phyloP scores from a whole-genome alignment of 2,888 invertebrate genomes.

The Cristatella mucedo region DNA sequence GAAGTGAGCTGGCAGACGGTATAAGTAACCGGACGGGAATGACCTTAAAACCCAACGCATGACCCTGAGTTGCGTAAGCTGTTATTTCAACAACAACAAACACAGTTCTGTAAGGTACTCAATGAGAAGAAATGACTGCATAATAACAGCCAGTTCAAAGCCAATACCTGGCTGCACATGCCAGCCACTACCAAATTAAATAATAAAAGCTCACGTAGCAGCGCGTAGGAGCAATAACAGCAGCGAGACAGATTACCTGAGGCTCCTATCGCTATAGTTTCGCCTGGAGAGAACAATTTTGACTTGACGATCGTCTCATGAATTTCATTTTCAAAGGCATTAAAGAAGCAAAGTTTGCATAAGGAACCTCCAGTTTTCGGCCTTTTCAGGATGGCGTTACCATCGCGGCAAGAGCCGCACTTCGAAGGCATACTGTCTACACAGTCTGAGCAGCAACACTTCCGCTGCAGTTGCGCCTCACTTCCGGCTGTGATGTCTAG shows the following conservation, averaged over 20 bases:
- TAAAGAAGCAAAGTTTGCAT: constrained; percentile 84
- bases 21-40: no score
- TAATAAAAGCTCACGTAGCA: neutral
- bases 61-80: no score
- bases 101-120: no score
- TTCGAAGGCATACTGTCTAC: constrained; percentile 13
- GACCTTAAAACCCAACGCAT: no score
- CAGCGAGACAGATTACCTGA: constrained; percentile 29
- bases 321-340: constrained; percentile 82
- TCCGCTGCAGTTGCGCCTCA: no score
- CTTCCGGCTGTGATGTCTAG: no score
- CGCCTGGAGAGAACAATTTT: constrained; percentile 62
- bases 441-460: no score
- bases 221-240: neutral
- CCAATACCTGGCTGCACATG: neutral
- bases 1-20: no score
- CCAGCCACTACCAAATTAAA: neutral
- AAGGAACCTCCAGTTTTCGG: constrained; percentile 56
- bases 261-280: constrained; percentile 79
- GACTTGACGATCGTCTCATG: constrained; percentile 72
- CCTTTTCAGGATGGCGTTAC: constrained; percentile 31
- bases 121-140: no score
- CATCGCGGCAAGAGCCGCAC: constrained; percentile 19
- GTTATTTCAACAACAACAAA: no score
- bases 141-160: no score